Evolutionary conservation across 2,113 vertebrate species (phyloP).

Genomic region (Platysteira castanea): DNA sequence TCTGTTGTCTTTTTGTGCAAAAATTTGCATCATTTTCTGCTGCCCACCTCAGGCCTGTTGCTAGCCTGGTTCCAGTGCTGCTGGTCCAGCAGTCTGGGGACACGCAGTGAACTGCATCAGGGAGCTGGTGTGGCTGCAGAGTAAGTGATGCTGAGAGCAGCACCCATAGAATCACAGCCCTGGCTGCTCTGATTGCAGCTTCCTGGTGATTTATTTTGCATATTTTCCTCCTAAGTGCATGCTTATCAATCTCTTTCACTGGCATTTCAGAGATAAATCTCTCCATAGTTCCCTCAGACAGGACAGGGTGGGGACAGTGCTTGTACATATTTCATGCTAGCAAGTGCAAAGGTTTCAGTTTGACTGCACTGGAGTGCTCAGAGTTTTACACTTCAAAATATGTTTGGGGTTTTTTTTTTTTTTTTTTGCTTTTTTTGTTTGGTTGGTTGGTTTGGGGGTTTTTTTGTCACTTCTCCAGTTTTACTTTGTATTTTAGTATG

Average conservation of each 20-base stretch:
- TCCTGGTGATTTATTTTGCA: background rate
- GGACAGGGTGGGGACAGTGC: background rate
- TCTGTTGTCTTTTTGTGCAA: background rate
- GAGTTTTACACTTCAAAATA: background rate
- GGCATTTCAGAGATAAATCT: background rate
- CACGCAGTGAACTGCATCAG: background rate
- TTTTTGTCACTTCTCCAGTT: background rate
- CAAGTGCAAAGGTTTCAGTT: background rate
- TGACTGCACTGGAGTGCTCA: background rate
- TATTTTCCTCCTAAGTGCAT: background rate
- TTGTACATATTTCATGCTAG: background rate
- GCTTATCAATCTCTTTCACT: background rate
- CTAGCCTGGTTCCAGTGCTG: background rate
- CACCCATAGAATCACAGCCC: background rate
- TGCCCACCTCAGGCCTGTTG: background rate
- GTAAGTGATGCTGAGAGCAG: background rate
- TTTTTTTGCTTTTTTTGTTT: background rate
- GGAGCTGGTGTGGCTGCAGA: background rate
- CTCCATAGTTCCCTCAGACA: background rate
- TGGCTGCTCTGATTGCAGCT: background rate
- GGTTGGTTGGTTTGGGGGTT: background rate
- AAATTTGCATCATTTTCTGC: background rate
- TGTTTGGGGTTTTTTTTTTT: rapidly evolving
- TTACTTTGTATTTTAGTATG: background rate
- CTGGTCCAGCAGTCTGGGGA: background rate